A percentile compares a stretch with the other conserved stretches of the same genome.
Evolutionary conservation across 2,797 vertebrate genomes (phyloP).

Genomic region (Garrulus glandarius): DNA sequence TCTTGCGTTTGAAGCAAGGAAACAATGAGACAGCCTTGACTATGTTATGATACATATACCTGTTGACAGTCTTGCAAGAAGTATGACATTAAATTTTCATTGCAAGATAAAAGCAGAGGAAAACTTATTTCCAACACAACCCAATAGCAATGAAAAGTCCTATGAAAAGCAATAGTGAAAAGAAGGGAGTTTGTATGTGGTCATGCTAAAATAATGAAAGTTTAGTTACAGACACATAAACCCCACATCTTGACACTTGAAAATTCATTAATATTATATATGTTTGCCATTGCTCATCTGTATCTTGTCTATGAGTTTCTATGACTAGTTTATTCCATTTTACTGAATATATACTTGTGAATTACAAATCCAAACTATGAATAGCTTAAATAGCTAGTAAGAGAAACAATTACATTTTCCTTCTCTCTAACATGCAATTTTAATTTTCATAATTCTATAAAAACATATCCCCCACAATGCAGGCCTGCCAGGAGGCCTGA

Average conservation of each 20-base stretch:
- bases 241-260: neutral
- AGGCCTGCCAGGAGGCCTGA: slow-evolving; percentile 36
- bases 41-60: neutral
- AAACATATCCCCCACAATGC: neutral
- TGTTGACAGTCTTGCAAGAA: neutral
- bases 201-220: neutral
- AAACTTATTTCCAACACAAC: neutral
- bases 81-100: neutral
- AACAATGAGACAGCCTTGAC: neutral
- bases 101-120: neutral
- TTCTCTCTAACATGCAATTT: slow-evolving; percentile 44
- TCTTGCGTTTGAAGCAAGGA: neutral
- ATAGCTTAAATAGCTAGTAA: neutral
- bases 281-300: neutral
- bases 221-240: neutral
- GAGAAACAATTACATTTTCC: slow-evolving; percentile 39
- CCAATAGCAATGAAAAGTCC: neutral
- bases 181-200: neutral
- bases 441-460: slow-evolving; percentile 48
- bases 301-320: neutral
- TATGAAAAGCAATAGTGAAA: neutral
- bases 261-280: neutral
- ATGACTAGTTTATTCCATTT: slow-evolving; percentile 6
- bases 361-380: neutral
- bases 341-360: neutral